Base-by-base conservation (phyloP, 2,888 invertebrate genomes). In the Uloborus plumipes region DNA sequence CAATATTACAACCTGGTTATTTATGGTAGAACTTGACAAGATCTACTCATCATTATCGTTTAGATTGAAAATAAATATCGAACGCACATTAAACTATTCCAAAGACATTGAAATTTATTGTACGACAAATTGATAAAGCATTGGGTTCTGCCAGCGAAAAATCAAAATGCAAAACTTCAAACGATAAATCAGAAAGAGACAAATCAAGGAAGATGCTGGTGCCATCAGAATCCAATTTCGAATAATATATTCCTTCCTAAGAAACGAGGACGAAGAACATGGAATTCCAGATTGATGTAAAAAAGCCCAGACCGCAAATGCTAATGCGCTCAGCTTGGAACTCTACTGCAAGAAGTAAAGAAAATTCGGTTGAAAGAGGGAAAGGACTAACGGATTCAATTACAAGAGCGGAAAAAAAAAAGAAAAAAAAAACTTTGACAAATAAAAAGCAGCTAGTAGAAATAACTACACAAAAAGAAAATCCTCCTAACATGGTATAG, bases 151-250 rank as follows among this genome's bases (percentile, higher is more conserved):
- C 6, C 11, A 39, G 39, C 7, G 9, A 39, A 39, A 39, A 39
- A 39, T 39, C 39, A 39, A 39, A 39, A 39, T 39, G 39, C 39
- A 39, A 39, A 39, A 39, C 65, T 47, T n/a, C 39, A 55, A 78
- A 78, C 77, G 58, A 78, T 78, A 78, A 78, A 78, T 78, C 77
- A 78, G 77, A 74, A 58, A 9, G 74, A 39, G 77, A 78, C 70
- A 78, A 78, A 78, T 78, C 77, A 78, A 71, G 77, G 58, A 78
- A 78, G 71, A 78, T 39, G 39, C 39, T 39, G 39, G 39, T 39
- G 58, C 70, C 70, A 71, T 78, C 77, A 70, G 77, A 78, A 78
- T 78, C 71, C 77, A 78, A 78, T 78, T 78, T 78, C 77, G 58
- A 78, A 78, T 78, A 78, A 78, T 78, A 71, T 78, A 78, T 78